phyloP scores from a whole-genome alignment of 2,113 vertebrate species.

The Procavia capensis region DNA sequence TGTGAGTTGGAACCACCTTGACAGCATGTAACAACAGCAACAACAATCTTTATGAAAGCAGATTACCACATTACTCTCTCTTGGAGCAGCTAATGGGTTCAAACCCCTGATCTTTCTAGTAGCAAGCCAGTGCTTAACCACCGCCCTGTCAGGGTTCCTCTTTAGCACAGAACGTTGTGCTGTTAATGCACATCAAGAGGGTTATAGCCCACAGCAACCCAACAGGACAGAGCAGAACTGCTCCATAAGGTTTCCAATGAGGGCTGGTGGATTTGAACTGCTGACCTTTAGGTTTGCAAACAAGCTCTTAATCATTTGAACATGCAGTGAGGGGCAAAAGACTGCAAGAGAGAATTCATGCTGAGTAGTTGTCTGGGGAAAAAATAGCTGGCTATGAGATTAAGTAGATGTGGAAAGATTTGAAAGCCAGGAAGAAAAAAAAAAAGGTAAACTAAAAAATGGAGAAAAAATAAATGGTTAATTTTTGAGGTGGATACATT shows the following conservation, averaged over 20 bases:
- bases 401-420: background rate
- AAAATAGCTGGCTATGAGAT: background rate
- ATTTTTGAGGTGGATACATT: background rate
- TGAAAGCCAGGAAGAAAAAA: background rate
- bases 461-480: background rate
- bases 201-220: too few species aligned
- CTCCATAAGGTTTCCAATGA: too few species aligned
- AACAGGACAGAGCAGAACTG: too few species aligned
- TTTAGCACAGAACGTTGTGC: background rate
- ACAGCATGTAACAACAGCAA: too few species aligned
- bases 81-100: background rate
- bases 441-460: background rate
- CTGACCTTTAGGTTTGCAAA: too few species aligned
- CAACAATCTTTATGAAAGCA: background rate
- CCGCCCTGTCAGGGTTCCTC: background rate
- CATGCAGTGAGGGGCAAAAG: rapidly evolving
- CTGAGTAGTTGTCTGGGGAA: rapidly evolving
- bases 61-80: background rate
- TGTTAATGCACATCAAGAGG: too few species aligned
- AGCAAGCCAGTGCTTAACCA: background rate
- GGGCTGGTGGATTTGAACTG: too few species aligned
- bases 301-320: background rate
- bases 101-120: background rate
- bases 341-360: rapidly evolving
- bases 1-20: too few species aligned